Conservation (phyloP, 2,113 vertebrate genomes). For the Percina caprodes region DNA sequence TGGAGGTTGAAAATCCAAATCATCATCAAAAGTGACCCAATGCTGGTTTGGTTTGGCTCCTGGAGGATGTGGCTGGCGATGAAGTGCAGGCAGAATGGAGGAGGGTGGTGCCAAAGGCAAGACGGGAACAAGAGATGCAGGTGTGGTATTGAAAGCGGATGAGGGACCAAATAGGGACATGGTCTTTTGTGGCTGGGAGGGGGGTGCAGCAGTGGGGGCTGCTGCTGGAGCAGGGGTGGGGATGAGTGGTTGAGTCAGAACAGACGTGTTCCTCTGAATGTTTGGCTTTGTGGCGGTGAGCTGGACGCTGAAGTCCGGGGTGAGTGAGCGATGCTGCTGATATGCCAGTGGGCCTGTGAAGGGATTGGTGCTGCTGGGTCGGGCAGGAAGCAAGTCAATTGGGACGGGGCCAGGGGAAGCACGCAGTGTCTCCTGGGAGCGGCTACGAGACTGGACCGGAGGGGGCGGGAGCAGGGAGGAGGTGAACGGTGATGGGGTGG, state of each 20-base stretch:
- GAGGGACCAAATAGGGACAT: constrained; percentile 53
- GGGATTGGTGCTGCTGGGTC: constrained; percentile 86
- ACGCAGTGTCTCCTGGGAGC: constrained; percentile 84
- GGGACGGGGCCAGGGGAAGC: constrained; percentile 85
- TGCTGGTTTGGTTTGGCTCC: constrained; percentile 76
- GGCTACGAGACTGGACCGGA: constrained; percentile 83
- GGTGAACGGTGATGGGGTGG: constrained; percentile 48
- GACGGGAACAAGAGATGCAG: constrained; percentile 29
- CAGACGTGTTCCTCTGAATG: constrained; percentile 65
- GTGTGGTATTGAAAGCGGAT: constrained; percentile 28
- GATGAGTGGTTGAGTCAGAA: constrained; percentile 66
- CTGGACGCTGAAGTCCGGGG: constrained; percentile 73
- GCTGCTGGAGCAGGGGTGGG: constrained; percentile 53
- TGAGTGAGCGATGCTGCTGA: constrained; percentile 64
- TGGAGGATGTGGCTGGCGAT: constrained; percentile 55
- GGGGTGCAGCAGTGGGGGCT: constrained; percentile 47
- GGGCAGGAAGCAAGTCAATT: constrained; percentile 70
- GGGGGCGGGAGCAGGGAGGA: constrained; percentile 84
- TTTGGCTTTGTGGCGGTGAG: constrained; percentile 48
- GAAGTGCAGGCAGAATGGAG: constrained; percentile 60
- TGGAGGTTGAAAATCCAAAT: constrained; percentile 53
- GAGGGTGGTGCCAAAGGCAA: constrained; percentile 65
- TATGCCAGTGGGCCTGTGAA: constrained; percentile 80
- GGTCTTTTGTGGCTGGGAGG: constrained; percentile 47
- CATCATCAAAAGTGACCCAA: constrained; percentile 92